A percentile compares a stretch with the other conserved stretches of the same genome.
These are phyloP conservation scores for Habropoda laboriosa DNA, from an alignment of 1,140 invertebrate species.

Conservation along the genomic window DNA sequence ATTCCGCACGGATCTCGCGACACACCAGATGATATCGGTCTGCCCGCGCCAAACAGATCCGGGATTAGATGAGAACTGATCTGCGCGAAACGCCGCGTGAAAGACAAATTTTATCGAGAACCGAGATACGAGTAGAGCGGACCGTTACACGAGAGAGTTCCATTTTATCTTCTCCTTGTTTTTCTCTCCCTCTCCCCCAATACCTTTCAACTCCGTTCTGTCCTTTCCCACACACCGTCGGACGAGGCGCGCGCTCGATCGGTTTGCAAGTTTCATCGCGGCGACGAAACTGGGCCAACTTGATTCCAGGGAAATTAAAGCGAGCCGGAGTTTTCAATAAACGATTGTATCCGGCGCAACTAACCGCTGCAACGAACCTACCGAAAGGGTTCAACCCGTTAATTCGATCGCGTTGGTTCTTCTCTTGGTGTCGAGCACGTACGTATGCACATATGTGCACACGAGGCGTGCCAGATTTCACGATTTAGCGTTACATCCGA, in stretches of 20 bases:
- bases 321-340: constrained; percentile 22
- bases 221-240: too few species aligned
- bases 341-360: constrained; percentile 11
- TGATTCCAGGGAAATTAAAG: constrained; percentile 28
- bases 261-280: neutral
- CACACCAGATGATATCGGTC: constrained; percentile 30
- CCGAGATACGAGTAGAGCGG: neutral
- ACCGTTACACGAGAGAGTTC: too few species aligned
- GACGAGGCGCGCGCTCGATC: neutral
- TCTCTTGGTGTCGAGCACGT: neutral
- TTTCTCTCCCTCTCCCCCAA: neutral
- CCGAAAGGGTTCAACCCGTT: constrained; percentile 10
- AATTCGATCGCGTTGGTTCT: constrained; percentile 4
- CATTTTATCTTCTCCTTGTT: neutral
- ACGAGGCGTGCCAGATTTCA: neutral
- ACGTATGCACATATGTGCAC: neutral
- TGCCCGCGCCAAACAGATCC: constrained; percentile 22
- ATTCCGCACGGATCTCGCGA: constrained; percentile 10
- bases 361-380: neutral
- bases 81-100: neutral
- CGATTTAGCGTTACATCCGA: neutral
- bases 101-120: neutral
- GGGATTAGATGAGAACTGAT: constrained; percentile 30
- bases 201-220: neutral
- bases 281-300: constrained; percentile 17